Evolutionary conservation across 1,140 invertebrate genomes (phyloP).

Genomic region (Drosophila murphyi): DNA sequence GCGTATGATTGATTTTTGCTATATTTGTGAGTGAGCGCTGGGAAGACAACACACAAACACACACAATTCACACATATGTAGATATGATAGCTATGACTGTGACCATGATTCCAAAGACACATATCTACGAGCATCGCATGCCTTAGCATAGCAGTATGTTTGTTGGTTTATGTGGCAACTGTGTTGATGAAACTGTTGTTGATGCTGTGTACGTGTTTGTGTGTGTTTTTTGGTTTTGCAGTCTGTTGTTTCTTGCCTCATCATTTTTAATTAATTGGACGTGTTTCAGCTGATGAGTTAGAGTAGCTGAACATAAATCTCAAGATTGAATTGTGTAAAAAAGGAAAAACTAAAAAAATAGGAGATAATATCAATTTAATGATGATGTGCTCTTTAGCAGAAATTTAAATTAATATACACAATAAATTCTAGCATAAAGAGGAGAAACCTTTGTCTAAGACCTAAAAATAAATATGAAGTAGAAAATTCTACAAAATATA

Average conservation of each 20-base stretch:
- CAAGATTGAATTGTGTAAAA: neutral
- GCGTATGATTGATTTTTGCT: slow-evolving; percentile 76
- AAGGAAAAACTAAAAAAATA: neutral
- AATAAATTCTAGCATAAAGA: too few species aligned
- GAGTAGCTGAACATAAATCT: slow-evolving; percentile 6
- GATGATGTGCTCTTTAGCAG: neutral
- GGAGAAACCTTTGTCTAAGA: too few species aligned
- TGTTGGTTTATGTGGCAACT: slow-evolving; percentile 29
- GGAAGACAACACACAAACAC: slow-evolving; percentile 33
- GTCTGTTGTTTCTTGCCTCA: neutral
- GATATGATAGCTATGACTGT: slow-evolving; percentile 23
- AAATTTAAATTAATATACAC: neutral
- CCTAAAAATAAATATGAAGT: too few species aligned
- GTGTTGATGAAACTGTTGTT: slow-evolving; percentile 21
- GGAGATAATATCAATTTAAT: neutral
- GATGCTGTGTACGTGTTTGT: slow-evolving; percentile 9
- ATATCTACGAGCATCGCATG: slow-evolving; percentile 9
- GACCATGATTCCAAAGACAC: slow-evolving; percentile 34
- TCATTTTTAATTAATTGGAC: slow-evolving; percentile 20
- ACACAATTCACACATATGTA: slow-evolving; percentile 1
- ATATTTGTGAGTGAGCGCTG: slow-evolving; percentile 13
- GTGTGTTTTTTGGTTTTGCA: neutral
- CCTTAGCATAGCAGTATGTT: slow-evolving; percentile 1
- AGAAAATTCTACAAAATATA: too few species aligned
- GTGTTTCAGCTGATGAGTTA: neutral